phyloP scores from a whole-genome alignment of 2,113 vertebrate species.

The pig (Sus scrofa) region T2T-Sscrofa CM000812.6:235847001-235847500 shows the following conservation, averaged over 20 bases:
- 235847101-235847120: not conserved
- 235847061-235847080: not conserved
- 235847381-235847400: not conserved
- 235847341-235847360: not conserved
- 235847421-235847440: not conserved
- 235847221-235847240: not conserved
- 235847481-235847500: not conserved
- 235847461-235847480: not conserved
- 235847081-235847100: not conserved
- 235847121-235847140: not conserved
- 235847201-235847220: conserved; percentile 12
- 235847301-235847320: not conserved
- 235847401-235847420: not conserved
- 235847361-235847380: not conserved
- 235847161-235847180: not conserved
- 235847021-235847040: not conserved
- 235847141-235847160: not conserved
- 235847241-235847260: not conserved
- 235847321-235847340: not conserved
- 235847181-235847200: conserved; percentile 10
- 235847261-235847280: not conserved
- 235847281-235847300: not conserved
- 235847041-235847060: not conserved
- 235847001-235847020: not conserved
- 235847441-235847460: not conserved